Base-by-base conservation (phyloP, 2,113 vertebrate genomes). In the Leptodactylus fuscus region DNA sequence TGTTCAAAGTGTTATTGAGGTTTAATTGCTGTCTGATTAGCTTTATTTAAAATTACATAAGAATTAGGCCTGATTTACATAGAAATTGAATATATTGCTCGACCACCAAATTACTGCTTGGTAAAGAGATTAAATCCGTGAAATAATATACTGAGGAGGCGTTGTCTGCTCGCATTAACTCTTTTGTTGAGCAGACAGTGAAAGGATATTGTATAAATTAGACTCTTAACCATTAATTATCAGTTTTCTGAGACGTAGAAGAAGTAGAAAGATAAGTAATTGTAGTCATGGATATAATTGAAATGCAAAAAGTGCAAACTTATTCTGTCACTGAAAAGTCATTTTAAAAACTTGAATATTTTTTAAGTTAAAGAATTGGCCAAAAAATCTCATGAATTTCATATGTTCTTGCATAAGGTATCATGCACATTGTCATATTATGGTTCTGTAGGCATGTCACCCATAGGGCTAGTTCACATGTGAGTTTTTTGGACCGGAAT, bases 31-130 rank as follows among this genome's bases (percentile, higher is more conserved):
- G 77, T 81, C 77, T 86, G 84, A 86, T 86, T 86, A 86, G 77
- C 84, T 86, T 80, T 86, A 81, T 81, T 86, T 86, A 86, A 86
- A 86, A 86, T 86, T 86, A 86, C 84, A 86, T 80, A 86, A 86
- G 65, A 86, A 80, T 86, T 86, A 86, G 65, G 65, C 22, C 84
- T 86, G 67, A 86, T 86, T 86, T 86, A 86, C 84, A 86, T 86
- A 86, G 84, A 86, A 86, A 86, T 86, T 86, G 84, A 81, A 67
- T 78, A 79, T 85, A 85, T 85, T 70, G 84, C 84, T 81, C 78
- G 84, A 73, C 84, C 77, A 86, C 84, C 84, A 86, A 86, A 81
- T 86, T 86, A 86, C 84, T 60, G 65, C 76, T 58, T 86, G 48
- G 84, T 81, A 73, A 81, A 73, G 76, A 80, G 84, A 86, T 81